Conservation (phyloP, 2,888 invertebrate species). For the Atethmia centrago region DNA sequence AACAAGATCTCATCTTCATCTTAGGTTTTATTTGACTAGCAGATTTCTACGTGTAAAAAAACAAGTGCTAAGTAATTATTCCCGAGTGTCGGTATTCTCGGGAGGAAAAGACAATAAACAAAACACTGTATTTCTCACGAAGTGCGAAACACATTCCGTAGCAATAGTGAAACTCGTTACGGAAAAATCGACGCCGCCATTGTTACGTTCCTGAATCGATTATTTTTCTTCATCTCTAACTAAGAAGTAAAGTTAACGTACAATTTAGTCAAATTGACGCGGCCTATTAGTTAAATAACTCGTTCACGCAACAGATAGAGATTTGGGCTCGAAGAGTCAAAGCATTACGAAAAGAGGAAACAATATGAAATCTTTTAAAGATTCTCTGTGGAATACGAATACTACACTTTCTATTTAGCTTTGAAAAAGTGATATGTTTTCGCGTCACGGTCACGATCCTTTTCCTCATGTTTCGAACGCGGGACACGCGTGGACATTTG, state of each 20-base stretch:
- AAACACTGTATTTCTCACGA: constrained; percentile 74
- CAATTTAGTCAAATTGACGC: constrained; percentile 23
- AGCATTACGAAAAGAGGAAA: constrained; percentile 63
- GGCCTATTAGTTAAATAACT: constrained; percentile 57
- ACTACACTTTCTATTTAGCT: constrained; percentile 69
- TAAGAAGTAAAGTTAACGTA: constrained; percentile 12
- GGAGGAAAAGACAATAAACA: constrained; percentile 61
- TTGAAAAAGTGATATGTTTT: constrained; percentile 70
- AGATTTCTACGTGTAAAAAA: constrained; percentile 59
- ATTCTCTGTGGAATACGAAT: constrained; percentile 61
- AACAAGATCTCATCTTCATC: constrained; percentile 41
- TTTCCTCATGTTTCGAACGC: constrained; percentile 68
- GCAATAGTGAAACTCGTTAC: constrained; percentile 75
- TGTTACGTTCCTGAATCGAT: constrained; percentile 67
- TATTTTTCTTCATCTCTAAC: constrained; percentile 40
- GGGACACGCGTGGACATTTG: constrained; percentile 70
- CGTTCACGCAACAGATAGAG: constrained; percentile 51
- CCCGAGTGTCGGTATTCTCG: constrained; percentile 57
- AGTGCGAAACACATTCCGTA: constrained; percentile 68
- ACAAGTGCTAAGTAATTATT: constrained; percentile 53
- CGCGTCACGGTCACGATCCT: constrained; percentile 71
- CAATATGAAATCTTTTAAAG: constrained; percentile 55
- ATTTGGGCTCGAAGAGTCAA: constrained; percentile 38
- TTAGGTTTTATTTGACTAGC: constrained; percentile 24
- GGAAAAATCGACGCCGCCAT: constrained; percentile 72